Evolutionary conservation across 2,888 invertebrate species (phyloP), one percentile per base, ranked within the genome.

Genomic region (Sceliomorpha sp.): DNA sequence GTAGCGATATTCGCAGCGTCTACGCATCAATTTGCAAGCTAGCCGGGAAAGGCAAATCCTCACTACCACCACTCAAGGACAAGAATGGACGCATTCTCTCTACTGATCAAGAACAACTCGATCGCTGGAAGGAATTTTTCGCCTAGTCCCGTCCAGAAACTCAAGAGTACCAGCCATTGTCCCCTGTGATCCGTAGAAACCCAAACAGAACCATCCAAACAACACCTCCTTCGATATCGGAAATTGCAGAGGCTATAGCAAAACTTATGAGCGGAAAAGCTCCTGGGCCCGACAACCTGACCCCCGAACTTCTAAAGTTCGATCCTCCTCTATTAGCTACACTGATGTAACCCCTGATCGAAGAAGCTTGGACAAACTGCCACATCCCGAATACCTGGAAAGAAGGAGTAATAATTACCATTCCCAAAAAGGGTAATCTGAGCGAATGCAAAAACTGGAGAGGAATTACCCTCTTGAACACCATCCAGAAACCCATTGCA

Each of bases 361-460:
- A 9, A 9, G 20, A 17, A n/a, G 32, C 32, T 7, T 45, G 45
- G 45, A 32, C 6, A n/a, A 5, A 9, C 47, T 34, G 47, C 34
- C 6, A 13, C 34, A 32, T 47, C 7, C 47, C 34, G 1, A 6
- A 10, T 9, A 13, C 3, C 24, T 47, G 47, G 47, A 47, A 47
- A 12, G 24, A 47, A 24, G 13, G 47, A n/a, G n/a, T n/a, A n/a
- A n/a, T n/a, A n/a, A n/a, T n/a, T n/a, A n/a, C n/a, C n/a, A n/a
- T n/a, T n/a, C n/a, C n/a, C n/a, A n/a, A n/a, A n/a, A n/a, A n/a
- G n/a, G n/a, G n/a, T n/a, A n/a, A n/a, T n/a, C n/a, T n/a, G n/a
- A n/a, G n/a, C n/a, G n/a, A n/a, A n/a, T n/a, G n/a, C n/a, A n/a
- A n/a, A n/a, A n/a, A n/a, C n/a, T n/a, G n/a, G n/a, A n/a, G n/a